phyloP scores from a whole-genome alignment of 2,113 vertebrate species.

The Leptodactylus fuscus region DNA sequence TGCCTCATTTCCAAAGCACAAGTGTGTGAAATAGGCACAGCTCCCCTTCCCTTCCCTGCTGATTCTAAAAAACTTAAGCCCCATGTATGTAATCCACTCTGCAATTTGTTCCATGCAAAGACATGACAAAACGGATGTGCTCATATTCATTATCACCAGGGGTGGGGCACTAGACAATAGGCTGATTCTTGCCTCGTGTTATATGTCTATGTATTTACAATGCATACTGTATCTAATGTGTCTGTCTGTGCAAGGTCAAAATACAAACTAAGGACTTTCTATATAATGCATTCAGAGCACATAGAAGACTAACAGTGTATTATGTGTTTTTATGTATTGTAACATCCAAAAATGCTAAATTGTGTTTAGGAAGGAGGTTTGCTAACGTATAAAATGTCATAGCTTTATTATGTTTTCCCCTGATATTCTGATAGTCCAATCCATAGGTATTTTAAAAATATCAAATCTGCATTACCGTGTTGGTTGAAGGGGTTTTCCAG shows the following conservation, averaged over 20 bases:
- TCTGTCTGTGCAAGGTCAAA: neutral
- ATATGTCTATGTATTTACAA: conserved; percentile 2
- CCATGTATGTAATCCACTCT: conserved; percentile 7
- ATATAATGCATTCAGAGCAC: neutral
- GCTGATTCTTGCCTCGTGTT: conserved; percentile 1
- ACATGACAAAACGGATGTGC: conserved; percentile 8
- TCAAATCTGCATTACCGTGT: neutral
- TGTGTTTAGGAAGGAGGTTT: neutral
- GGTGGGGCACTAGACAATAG: conserved; percentile 67
- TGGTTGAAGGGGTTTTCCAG: too few relatives aligned
- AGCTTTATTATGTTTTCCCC: neutral
- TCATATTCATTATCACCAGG: conserved; percentile 61
- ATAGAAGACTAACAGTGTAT: neutral
- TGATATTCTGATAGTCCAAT: too few relatives aligned
- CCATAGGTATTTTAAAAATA: neutral
- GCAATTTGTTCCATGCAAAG: neutral
- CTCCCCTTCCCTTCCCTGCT: conserved; percentile 66
- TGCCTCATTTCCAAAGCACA: conserved; percentile 58
- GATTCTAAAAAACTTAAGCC: neutral
- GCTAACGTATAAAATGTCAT: neutral
- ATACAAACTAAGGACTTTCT: neutral
- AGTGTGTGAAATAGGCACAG: conserved; percentile 61
- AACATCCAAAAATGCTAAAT: neutral
- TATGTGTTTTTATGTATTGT: neutral
- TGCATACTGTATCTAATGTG: neutral